Conservation (phyloP, 2,888 invertebrate genomes). For the Agriopis marginaria region DNA sequence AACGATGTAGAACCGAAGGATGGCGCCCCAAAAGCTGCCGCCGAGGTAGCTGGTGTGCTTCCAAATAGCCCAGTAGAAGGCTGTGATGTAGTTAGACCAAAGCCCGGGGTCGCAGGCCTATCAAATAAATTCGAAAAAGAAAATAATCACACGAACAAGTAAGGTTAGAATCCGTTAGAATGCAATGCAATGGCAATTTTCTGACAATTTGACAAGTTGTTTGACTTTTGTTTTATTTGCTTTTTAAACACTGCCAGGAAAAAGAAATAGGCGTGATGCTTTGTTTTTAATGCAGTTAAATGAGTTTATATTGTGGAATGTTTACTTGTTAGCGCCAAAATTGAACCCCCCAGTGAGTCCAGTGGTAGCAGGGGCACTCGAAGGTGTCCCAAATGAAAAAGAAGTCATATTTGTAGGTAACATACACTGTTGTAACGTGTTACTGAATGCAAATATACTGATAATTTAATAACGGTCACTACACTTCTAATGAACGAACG, state of each 20-base stretch:
- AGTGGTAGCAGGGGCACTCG: conserved; percentile 80
- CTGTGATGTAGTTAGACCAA: conserved; percentile 68
- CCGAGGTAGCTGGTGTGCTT: conserved; percentile 63
- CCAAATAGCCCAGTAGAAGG: conserved; percentile 72
- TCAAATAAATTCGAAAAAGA: conserved; percentile 31
- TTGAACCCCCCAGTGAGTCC: conserved; percentile 74
- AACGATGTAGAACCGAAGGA: conserved; percentile 55
- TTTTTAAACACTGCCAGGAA: conserved; percentile 8
- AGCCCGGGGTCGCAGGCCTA: conserved; percentile 73
- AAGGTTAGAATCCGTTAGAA: not conserved
- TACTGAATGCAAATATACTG: not conserved
- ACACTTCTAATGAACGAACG: too few relatives aligned
- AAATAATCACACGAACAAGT: conserved; percentile 14
- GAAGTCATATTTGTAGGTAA: conserved; percentile 61
- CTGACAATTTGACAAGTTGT: not conserved
- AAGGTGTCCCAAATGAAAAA: conserved; percentile 79
- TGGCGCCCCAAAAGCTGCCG: conserved; percentile 49
- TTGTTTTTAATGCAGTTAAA: not conserved
- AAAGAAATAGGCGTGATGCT: too few relatives aligned
- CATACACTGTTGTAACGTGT: not conserved
- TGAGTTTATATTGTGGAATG: conserved; percentile 28
- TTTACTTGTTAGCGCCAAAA: conserved; percentile 82
- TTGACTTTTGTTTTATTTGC: not conserved
- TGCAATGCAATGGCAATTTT: not conserved
- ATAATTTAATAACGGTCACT: not conserved